Percentiles rank a stretch among this genome's conserved stretches.
Evolutionary conservation across 2,797 vertebrate genomes (phyloP).

Genomic region (Enteromius paludinosus): DNA sequence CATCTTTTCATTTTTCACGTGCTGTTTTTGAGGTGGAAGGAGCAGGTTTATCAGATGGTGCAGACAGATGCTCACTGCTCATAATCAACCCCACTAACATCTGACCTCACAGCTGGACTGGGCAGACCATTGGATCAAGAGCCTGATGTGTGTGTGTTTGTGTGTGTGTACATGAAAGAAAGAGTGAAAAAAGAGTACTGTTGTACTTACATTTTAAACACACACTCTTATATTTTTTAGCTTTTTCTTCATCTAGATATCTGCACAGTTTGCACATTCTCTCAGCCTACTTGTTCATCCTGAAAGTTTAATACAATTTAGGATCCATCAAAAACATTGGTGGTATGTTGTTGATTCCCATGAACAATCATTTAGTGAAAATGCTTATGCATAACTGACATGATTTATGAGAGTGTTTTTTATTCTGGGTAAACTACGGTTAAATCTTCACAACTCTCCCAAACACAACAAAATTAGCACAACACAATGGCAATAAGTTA

Average conservation of each 20-base stretch:
- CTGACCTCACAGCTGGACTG: slow-evolving; percentile 60
- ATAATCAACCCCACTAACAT: slow-evolving; percentile 52
- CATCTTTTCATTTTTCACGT: slow-evolving; percentile 23
- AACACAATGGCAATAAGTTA: too few relatives aligned
- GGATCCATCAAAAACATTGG: background rate
- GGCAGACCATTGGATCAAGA: slow-evolving; percentile 17
- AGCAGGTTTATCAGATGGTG: slow-evolving; percentile 55
- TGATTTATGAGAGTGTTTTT: background rate
- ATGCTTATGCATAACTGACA: background rate
- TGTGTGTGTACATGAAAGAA: background rate
- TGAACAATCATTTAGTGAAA: background rate
- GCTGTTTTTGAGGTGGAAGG: slow-evolving; percentile 30
- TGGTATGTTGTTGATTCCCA: background rate
- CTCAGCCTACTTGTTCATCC: background rate
- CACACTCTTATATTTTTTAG: too few relatives aligned
- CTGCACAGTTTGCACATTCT: background rate
- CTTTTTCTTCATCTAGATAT: too few relatives aligned
- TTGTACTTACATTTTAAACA: too few relatives aligned
- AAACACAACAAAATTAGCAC: too few relatives aligned
- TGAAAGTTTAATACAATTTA: background rate
- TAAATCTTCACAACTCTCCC: background rate
- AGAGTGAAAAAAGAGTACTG: background rate
- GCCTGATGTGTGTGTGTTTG: slow-evolving; percentile 18
- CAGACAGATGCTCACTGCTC: slow-evolving; percentile 58
- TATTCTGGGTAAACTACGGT: background rate